Conservation (phyloP, 2,113 vertebrate genomes). For the Pantherophis guttatus region DNA sequence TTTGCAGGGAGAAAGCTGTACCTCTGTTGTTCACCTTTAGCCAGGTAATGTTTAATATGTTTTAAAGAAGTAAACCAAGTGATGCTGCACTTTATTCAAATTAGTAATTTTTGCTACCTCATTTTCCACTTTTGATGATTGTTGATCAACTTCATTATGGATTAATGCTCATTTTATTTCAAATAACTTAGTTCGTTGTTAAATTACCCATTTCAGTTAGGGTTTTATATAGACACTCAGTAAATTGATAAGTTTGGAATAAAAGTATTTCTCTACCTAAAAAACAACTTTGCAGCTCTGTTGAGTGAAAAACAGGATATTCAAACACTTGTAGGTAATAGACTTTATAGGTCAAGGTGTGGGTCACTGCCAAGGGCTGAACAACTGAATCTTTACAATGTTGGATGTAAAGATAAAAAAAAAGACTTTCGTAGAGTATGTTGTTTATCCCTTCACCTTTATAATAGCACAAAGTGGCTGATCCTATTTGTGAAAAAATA, state of each 20-base stretch:
- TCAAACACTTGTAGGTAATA: conserved; percentile 47
- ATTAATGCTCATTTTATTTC: conserved; percentile 36
- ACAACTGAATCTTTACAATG: conserved; percentile 48
- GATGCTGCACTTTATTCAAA: neutral
- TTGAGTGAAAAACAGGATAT: conserved; percentile 41
- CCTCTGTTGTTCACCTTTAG: neutral
- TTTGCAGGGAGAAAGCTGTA: conserved; percentile 26
- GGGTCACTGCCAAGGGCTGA: conserved; percentile 54
- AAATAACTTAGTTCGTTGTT: neutral
- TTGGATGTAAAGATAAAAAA: conserved; percentile 44
- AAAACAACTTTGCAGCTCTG: conserved; percentile 27
- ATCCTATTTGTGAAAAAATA: conserved; percentile 54
- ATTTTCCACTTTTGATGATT: neutral
- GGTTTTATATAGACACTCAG: conserved; percentile 35
- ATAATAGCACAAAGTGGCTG: conserved; percentile 41
- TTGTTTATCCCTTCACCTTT: conserved; percentile 52
- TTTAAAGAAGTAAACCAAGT: neutral
- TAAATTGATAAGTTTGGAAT: conserved; percentile 35
- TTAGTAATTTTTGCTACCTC: accelerated
- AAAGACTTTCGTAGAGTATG: conserved; percentile 43
- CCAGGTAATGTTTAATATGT: conserved; percentile 3
- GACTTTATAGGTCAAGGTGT: conserved; percentile 54
- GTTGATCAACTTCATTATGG: neutral
- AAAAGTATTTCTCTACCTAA: conserved; percentile 25
- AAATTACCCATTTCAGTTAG: conserved; percentile 32